Evolutionary conservation across 2,797 vertebrate genomes (phyloP).

Genomic region (Siniperca scherzeri): DNA sequence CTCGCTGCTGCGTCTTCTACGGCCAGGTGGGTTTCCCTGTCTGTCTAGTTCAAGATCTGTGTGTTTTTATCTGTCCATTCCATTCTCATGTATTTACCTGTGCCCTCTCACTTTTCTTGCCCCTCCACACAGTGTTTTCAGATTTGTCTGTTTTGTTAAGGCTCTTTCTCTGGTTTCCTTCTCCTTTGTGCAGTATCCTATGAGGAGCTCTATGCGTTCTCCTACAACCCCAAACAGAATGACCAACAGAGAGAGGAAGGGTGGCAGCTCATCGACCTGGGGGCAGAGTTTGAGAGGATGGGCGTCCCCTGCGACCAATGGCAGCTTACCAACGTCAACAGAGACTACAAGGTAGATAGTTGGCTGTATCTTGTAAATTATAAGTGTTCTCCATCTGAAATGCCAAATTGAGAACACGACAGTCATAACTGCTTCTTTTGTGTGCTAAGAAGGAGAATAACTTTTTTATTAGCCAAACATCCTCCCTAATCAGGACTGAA

Average conservation of each 20-base stretch:
- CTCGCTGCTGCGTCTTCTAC: slow-evolving; percentile 93
- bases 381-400: not conserved
- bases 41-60: not conserved
- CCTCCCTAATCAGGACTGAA: not conserved
- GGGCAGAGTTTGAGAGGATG: slow-evolving; percentile 95
- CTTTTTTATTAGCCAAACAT: not conserved
- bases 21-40: slow-evolving; percentile 86
- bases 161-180: slow-evolving; percentile 24
- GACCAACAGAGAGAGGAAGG: slow-evolving; percentile 92
- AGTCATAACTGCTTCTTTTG: not conserved
- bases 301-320: slow-evolving; percentile 94
- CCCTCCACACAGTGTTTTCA: not conserved
- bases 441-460: not conserved
- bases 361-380: not conserved
- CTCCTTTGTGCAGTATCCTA: slow-evolving; percentile 83
- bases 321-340: slow-evolving; percentile 95
- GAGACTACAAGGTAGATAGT: slow-evolving; percentile 90
- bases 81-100: not conserved
- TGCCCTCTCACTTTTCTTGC: not conserved
- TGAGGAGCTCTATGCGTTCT: slow-evolving; percentile 96
- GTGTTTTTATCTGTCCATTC: not conserved
- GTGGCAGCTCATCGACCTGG: slow-evolving; percentile 94
- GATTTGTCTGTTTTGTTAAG: not conserved
- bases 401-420: not conserved
- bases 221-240: slow-evolving; percentile 98